Conservation (phyloP, 2,888 invertebrate species). For the Heliconius erato region DNA sequence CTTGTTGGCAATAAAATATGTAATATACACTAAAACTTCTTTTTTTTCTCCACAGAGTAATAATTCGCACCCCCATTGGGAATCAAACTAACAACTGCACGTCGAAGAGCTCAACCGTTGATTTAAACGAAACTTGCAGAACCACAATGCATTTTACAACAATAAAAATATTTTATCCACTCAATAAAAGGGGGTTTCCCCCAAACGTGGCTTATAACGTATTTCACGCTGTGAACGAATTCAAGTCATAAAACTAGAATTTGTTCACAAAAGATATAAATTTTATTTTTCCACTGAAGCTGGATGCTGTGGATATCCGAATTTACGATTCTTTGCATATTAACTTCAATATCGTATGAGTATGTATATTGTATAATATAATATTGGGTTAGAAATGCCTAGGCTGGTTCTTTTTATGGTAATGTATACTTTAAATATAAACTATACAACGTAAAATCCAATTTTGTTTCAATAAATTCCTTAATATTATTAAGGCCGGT, state of each 20-base stretch:
- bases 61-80: no score
- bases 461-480: neutral
- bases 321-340: slow-evolving; percentile 47
- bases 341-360: slow-evolving; percentile 37
- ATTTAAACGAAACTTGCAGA: neutral
- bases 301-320: slow-evolving; percentile 31
- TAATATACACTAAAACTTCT: no score
- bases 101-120: no score
- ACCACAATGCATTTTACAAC: neutral
- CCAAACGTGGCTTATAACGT: slow-evolving; percentile 31
- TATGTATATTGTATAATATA: slow-evolving; percentile 23
- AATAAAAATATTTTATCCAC: slow-evolving; percentile 15
- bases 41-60: neutral
- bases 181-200: slow-evolving; percentile 22
- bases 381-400: slow-evolving; percentile 29
- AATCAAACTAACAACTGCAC: no score
- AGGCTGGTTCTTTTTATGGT: neutral
- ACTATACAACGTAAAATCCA: neutral
- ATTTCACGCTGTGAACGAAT: slow-evolving; percentile 31
- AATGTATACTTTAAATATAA: neutral
- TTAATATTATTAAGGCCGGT: no score
- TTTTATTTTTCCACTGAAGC: slow-evolving; percentile 41
- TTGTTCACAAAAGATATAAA: slow-evolving; percentile 44
- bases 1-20: neutral
- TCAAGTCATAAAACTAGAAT: slow-evolving; percentile 45